Conservation (phyloP, 2,888 invertebrate genomes). For the Eurytoma adleriae region DNA sequence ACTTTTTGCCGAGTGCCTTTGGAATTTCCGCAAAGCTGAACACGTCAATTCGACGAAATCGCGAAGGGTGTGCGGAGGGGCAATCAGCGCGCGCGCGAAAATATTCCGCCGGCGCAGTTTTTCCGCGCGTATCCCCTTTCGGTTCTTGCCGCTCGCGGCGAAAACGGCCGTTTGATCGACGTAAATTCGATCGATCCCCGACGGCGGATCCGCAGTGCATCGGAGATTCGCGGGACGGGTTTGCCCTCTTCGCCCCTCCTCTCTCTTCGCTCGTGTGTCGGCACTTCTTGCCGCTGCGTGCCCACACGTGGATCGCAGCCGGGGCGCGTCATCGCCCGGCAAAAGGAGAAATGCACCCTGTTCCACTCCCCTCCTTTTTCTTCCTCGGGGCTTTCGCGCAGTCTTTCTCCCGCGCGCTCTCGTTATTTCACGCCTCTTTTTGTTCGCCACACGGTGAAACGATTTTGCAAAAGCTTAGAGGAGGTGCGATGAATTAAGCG, state of each 20-base stretch:
- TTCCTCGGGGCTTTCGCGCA: constrained; percentile 43
- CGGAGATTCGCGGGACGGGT: constrained; percentile 9
- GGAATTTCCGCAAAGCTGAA: neutral
- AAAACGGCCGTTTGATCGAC: constrained; percentile 49
- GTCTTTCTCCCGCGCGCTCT: constrained; percentile 37
- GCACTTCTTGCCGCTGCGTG: constrained; percentile 67
- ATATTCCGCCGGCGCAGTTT: constrained; percentile 11
- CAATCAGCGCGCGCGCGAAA: neutral
- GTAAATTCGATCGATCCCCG: constrained; percentile 53
- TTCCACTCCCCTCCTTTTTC: neutral
- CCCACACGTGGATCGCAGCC: constrained; percentile 69
- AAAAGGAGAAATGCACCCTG: constrained; percentile 6
- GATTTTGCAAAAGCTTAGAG: constrained; percentile 2
- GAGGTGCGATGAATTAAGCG: no score
- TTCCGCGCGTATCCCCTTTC: constrained; percentile 25
- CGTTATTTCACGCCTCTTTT: constrained; percentile 32
- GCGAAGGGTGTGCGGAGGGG: no score
- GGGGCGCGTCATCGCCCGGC: constrained; percentile 21
- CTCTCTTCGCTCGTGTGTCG: constrained; percentile 54
- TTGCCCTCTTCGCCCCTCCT: constrained; percentile 25
- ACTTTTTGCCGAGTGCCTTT: no score
- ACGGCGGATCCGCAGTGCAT: constrained; percentile 31
- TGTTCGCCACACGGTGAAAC: constrained; percentile 25
- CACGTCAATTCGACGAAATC: no score
- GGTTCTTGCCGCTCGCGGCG: constrained; percentile 23